Evolutionary conservation across 2,113 vertebrate genomes (phyloP).

Genomic region (Rhinopomastus cyanomelas): DNA sequence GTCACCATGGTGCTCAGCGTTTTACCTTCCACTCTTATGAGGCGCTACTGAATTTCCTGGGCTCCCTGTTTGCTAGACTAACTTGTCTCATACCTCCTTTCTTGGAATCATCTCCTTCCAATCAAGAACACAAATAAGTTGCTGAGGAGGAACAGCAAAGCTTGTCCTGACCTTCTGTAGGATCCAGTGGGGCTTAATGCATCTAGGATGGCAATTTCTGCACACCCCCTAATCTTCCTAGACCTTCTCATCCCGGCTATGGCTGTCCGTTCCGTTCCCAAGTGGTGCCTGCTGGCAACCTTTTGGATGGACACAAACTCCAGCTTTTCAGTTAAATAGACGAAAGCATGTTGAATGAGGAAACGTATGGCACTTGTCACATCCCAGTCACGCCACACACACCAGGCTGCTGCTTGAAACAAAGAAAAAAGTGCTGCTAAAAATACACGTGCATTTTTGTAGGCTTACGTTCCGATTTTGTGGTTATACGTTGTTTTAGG

Average conservation of each 20-base stretch:
- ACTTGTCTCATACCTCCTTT: background rate
- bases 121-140: background rate
- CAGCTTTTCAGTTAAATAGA: background rate
- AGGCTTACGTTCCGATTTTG: conserved; percentile 5
- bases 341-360: conserved; percentile 13
- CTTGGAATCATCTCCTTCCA: background rate
- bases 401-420: background rate
- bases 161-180: background rate
- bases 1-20: background rate
- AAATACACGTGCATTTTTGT: conserved; percentile 22
- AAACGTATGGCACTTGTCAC: background rate
- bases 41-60: background rate
- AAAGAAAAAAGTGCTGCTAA: conserved; percentile 69
- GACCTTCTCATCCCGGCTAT: background rate
- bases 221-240: background rate
- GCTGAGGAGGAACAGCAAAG: background rate
- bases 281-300: background rate
- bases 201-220: background rate
- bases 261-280: background rate
- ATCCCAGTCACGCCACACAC: background rate
- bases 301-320: background rate
- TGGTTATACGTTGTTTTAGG: background rate
- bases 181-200: background rate
- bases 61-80: background rate
- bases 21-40: background rate